Evolutionary conservation across 2,113 vertebrate species (phyloP).

Genomic region (Misgurnus anguillicaudatus): DNA sequence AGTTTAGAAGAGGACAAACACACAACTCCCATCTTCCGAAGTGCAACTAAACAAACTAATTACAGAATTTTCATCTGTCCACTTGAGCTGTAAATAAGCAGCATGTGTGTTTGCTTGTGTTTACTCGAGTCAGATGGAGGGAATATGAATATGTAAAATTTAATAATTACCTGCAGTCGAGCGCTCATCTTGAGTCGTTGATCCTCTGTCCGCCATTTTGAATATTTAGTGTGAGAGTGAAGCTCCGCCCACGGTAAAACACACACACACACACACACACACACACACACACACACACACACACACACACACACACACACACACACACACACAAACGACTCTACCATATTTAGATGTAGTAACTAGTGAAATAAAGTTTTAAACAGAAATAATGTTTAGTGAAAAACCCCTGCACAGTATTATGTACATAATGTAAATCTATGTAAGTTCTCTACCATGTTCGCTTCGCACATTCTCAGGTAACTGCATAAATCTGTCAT

Average conservation of each 20-base stretch:
- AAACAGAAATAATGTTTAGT: too few species aligned
- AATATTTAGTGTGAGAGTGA: slow-evolving; percentile 84
- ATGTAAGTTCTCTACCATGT: too few species aligned
- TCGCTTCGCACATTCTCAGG: too few species aligned
- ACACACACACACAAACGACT: not conserved
- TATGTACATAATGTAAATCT: too few species aligned
- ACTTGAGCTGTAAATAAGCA: not conserved
- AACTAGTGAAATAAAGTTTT: too few species aligned
- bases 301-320: not conserved
- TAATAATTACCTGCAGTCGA: slow-evolving; percentile 85
- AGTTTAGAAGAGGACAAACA: slow-evolving; percentile 20
- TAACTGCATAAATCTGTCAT: too few species aligned
- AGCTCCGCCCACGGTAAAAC: slow-evolving; percentile 60
- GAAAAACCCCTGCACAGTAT: too few species aligned
- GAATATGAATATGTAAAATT: slow-evolving; percentile 89
- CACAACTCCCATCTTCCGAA: slow-evolving; percentile 15
- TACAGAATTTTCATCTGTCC: not conserved
- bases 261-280: not conserved
- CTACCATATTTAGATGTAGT: too few species aligned
- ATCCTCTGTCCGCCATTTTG: slow-evolving; percentile 87
- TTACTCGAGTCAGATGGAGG: slow-evolving; percentile 51
- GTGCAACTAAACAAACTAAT: not conserved
- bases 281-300: not conserved
- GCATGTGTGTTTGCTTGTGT: slow-evolving; percentile 31
- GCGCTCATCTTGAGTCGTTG: slow-evolving; percentile 87